Evolutionary conservation across 2,888 invertebrate species (phyloP).

Genomic region (Hirtodrosophila cameraria): DNA sequence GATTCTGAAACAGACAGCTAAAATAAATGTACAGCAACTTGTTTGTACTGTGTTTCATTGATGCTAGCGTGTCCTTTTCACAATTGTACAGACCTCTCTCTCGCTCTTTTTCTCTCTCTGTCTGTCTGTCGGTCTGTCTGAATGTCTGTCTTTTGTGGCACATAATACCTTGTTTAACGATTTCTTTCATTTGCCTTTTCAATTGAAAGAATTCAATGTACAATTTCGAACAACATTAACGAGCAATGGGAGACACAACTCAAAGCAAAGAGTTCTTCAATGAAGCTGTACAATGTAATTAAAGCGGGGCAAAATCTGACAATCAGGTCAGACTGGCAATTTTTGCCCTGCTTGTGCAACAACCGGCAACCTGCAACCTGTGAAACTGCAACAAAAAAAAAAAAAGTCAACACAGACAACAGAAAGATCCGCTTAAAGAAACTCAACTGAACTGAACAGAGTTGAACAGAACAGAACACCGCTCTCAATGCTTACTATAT

Average conservation of each 20-base stretch:
- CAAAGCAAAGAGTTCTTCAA: slow-evolving; percentile 19
- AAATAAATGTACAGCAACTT: too few relatives aligned
- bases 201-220: slow-evolving; percentile 37
- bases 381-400: slow-evolving; percentile 33
- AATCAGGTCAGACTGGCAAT: slow-evolving; percentile 4
- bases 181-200: slow-evolving; percentile 21
- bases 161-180: slow-evolving; percentile 34
- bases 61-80: neutral
- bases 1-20: too few relatives aligned
- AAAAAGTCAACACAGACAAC: slow-evolving; percentile 24
- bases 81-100: neutral
- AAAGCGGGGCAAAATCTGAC: slow-evolving; percentile 29
- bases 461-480: slow-evolving; percentile 11
- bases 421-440: slow-evolving; percentile 30
- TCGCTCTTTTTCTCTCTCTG: too few relatives aligned
- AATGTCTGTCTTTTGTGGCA: slow-evolving; percentile 25
- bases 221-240: slow-evolving; percentile 49
- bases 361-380: neutral
- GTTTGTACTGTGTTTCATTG: neutral
- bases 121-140: neutral
- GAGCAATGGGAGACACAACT: slow-evolving; percentile 18
- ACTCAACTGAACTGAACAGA: slow-evolving; percentile 13
- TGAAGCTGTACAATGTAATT: slow-evolving; percentile 60
- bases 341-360: neutral
- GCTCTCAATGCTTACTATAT: slow-evolving; percentile 60